These are phyloP conservation scores for Monochamus saltuarius DNA, from an alignment of 1,140 invertebrate genomes.

Conservation along the genomic window DNA sequence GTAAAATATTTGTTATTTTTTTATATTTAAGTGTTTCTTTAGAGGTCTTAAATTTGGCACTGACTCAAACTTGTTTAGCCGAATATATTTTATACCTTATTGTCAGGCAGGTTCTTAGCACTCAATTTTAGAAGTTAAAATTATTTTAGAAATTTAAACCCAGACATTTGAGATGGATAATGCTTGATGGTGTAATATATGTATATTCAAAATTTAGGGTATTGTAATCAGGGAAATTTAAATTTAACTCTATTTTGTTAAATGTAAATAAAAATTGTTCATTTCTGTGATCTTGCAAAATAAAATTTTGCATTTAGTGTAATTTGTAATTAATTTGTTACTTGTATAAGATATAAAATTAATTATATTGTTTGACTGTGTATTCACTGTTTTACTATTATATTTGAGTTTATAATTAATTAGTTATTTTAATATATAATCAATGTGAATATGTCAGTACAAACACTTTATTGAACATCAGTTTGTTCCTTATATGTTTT, in stretches of 20 bases:
- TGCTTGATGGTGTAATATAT: constrained; percentile 6
- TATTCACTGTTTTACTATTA: not conserved
- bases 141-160: not conserved
- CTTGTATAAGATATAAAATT: not conserved
- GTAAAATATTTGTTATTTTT: not conserved
- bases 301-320: constrained; percentile 13
- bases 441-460: constrained; percentile 5
- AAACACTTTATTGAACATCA: not conserved
- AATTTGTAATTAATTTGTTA: constrained; percentile 11
- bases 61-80: not conserved
- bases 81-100: not conserved
- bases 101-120: not conserved
- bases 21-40: not conserved
- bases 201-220: constrained; percentile 11
- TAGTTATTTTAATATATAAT: not conserved
- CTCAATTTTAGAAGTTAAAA: not conserved
- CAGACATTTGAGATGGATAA: not conserved
- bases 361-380: constrained; percentile 5
- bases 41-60: constrained; percentile 2
- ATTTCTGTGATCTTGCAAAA: constrained; percentile 15
- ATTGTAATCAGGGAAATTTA: constrained; percentile 10
- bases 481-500: constrained; percentile 4
- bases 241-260: constrained; percentile 12
- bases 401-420: not conserved
- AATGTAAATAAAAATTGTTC: constrained; percentile 4